Percentiles rank a stretch among this genome's conserved stretches.
Conservation (phyloP, 2,888 invertebrate genomes). For the Thyatira batis region DNA sequence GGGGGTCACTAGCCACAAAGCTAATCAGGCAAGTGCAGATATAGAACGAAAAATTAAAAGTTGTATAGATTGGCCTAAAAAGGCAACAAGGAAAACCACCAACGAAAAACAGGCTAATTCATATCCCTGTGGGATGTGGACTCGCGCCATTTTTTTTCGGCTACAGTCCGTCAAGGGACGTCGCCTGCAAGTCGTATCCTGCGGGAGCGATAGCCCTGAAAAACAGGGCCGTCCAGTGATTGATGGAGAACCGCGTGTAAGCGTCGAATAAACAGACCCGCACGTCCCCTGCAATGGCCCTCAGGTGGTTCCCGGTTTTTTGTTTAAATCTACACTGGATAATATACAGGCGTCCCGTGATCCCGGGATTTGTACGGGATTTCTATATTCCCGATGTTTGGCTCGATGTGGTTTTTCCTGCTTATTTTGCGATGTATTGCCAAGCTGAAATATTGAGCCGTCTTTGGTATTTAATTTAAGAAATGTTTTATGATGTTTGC, state of each 20-base stretch:
- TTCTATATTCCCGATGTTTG: neutral
- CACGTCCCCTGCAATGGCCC: slow-evolving; percentile 57
- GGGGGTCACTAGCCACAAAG: too few species aligned
- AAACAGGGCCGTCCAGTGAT: slow-evolving; percentile 69
- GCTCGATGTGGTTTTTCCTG: neutral
- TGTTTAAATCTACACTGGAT: slow-evolving; percentile 44
- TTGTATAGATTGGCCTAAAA: too few species aligned
- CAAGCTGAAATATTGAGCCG: neutral
- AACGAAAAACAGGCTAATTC: slow-evolving; percentile 44
- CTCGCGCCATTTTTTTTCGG: slow-evolving; percentile 48
- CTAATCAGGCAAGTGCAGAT: too few species aligned
- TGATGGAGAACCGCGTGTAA: slow-evolving; percentile 68
- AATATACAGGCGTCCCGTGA: slow-evolving; percentile 14
- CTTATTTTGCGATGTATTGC: neutral
- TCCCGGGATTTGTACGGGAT: neutral
- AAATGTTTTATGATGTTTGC: too few species aligned
- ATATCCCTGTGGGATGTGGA: slow-evolving; percentile 41
- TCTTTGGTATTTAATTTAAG: too few species aligned
- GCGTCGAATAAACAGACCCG: slow-evolving; percentile 68
- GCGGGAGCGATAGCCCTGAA: slow-evolving; percentile 65
- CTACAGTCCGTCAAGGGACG: slow-evolving; percentile 45
- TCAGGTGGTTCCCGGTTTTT: slow-evolving; percentile 61
- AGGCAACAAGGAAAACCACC: slow-evolving; percentile 1
- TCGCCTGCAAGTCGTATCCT: slow-evolving; percentile 54
- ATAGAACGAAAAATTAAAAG: too few species aligned